Evolutionary conservation across 1,140 invertebrate species (phyloP).

Genomic region (Brachionus sp.): DNA sequence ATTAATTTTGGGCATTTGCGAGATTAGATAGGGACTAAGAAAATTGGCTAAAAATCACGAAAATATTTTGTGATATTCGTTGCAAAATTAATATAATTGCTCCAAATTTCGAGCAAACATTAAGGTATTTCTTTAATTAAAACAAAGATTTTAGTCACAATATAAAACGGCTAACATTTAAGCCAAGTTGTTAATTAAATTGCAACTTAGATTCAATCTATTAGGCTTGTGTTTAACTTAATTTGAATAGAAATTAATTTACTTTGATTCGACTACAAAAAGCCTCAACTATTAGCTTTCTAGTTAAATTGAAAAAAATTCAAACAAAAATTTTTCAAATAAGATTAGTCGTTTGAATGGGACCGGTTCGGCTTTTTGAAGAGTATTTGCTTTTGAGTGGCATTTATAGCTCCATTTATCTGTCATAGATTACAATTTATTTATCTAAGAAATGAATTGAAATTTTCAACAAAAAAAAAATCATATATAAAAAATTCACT

Average conservation of each 20-base stretch:
- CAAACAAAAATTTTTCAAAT: not conserved
- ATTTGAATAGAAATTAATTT: not conserved
- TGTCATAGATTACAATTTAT: conserved; percentile 8
- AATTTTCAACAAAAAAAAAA: not conserved
- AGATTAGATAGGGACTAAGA: conserved; percentile 4
- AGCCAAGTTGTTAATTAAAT: conserved; percentile 10
- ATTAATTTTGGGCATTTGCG: not conserved
- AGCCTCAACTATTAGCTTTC: not conserved
- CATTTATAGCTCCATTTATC: not conserved
- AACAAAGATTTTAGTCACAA: not conserved
- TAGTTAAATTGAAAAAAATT: not conserved
- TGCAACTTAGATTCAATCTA: not conserved
- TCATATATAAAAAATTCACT: not conserved
- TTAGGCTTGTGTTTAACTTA: not conserved
- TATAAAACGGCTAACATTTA: not conserved
- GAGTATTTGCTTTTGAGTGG: not conserved
- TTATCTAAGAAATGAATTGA: conserved; percentile 1
- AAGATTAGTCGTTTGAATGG: not conserved
- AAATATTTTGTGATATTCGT: conserved; percentile 14
- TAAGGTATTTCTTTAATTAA: conserved; percentile 11
- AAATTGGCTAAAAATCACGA: conserved; percentile 8
- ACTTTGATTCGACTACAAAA: not conserved
- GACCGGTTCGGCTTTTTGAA: not conserved
- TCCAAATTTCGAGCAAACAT: conserved; percentile 2
- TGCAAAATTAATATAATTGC: not conserved